Base-by-base conservation (phyloP, 2,113 vertebrate species). In the Pelodiscus sinensis region DNA sequence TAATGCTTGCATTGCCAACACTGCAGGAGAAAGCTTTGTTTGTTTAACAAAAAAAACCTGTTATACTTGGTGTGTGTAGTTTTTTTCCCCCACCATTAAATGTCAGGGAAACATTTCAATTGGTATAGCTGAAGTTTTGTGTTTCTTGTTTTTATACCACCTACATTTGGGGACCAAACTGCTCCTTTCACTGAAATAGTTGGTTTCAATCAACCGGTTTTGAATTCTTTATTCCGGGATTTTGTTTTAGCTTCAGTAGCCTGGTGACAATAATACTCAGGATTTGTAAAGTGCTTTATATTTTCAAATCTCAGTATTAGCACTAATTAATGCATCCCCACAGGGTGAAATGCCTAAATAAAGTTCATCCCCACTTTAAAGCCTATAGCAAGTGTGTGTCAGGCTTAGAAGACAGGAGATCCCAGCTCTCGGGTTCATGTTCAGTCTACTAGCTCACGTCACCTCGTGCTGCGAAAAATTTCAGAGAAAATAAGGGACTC, bases 211-310 rank as follows among this genome's bases (percentile, higher is more conserved):
- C 78, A 84, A 25, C 81, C 44, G 55, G 9, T 13, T 94, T 93
- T 92, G 79, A 94, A 91, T 91, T 88, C 35, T 55, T 71, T 91
- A 82, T 93, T 96, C 91, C 92, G 95, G 55, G 52, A 73, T 3
- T 93, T 60, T 35, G 78, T 96, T 93, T 81, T 85, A 92, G 68
- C 38, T 88, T 89, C 24, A 92, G 80, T 73, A 91, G 85, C 38
- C 62, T 96, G 22, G 29, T 81, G 92, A 92, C 90, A 96, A 94
- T 90, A 94, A 88, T 79, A n/a, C 82, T 88, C 84, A 85, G 38
- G 94, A 94, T 96, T 95, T 95, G 88, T 94, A 96, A 89, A 95
- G 11, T 84, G 88, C 90, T 94, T 96, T 91, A 65, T 92, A 86
- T 85, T 94, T 91, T 93, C 88, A 92, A 50, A 89, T 85, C 75